Percentiles rank a stretch among this genome's conserved stretches.
phyloP scores from a whole-genome alignment of 2,888 invertebrate species.

The Melikaiella ostensackeni region DNA sequence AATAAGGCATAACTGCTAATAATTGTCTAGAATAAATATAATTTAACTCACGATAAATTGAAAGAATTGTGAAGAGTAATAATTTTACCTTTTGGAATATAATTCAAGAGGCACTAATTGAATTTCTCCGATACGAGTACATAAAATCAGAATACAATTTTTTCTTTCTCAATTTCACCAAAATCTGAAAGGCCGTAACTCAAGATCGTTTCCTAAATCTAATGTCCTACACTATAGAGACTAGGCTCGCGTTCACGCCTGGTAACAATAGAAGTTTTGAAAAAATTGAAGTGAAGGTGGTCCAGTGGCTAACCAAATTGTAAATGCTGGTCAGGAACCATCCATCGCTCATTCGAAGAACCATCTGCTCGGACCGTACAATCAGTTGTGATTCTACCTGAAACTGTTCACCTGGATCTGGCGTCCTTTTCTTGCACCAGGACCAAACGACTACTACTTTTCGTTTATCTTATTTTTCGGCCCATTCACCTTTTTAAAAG shows the following conservation, averaged over 20 bases:
- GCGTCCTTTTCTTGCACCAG: slow-evolving; percentile 30
- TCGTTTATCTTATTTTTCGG: slow-evolving; percentile 65
- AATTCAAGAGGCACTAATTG: background rate
- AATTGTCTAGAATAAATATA: too few species aligned
- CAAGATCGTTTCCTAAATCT: background rate
- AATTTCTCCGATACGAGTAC: background rate
- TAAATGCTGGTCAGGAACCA: slow-evolving; percentile 31
- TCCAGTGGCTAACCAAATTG: slow-evolving; percentile 36
- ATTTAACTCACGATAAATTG: too few species aligned
- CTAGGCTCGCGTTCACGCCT: slow-evolving; percentile 14
- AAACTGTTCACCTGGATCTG: slow-evolving; percentile 39
- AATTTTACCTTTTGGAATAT: background rate
- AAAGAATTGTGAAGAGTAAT: too few species aligned
- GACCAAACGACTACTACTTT: slow-evolving; percentile 51
- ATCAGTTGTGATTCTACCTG: slow-evolving; percentile 43
- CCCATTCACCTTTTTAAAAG: slow-evolving; percentile 57
- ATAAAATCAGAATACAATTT: background rate
- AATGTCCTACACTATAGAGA: background rate
- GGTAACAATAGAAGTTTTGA: slow-evolving; percentile 30
- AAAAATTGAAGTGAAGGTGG: slow-evolving; percentile 28
- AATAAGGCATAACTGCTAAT: too few species aligned
- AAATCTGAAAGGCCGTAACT: slow-evolving; percentile 8
- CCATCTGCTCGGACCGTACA: slow-evolving; percentile 40
- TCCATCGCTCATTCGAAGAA: slow-evolving; percentile 11
- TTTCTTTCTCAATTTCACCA: background rate